Conservation (phyloP, 2,797 vertebrate genomes). For the Parauchenoglanis ngamensis region DNA sequence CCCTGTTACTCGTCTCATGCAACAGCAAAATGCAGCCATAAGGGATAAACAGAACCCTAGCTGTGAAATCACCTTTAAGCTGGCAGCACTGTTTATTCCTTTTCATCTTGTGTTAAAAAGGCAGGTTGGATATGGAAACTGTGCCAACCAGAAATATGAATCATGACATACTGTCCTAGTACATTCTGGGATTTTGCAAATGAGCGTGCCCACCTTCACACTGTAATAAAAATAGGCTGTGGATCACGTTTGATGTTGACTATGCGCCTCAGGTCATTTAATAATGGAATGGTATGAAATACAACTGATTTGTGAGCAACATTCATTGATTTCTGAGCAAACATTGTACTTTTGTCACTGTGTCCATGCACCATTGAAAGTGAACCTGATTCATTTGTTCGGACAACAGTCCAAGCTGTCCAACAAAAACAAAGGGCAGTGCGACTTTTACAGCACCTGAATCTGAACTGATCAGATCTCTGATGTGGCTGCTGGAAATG, state of each 20-base stretch:
- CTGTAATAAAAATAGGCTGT: neutral
- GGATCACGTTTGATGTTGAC: neutral
- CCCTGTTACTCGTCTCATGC: no score
- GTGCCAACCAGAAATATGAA: conserved; percentile 8
- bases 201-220: no score
- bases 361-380: neutral
- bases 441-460: neutral
- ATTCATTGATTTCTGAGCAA: neutral
- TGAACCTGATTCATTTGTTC: neutral
- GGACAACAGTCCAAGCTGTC: neutral
- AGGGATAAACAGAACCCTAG: neutral
- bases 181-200: conserved; percentile 2
- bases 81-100: neutral
- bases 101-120: neutral
- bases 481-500: neutral
- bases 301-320: neutral
- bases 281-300: neutral
- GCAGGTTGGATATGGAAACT: neutral
- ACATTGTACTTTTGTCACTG: neutral
- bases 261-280: neutral
- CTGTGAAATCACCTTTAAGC: neutral
- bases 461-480: neutral
- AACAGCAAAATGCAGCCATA: neutral
- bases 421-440: neutral
- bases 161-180: conserved; percentile 24